Base-by-base conservation (phyloP, 2,797 vertebrate species). In the Choloepus didactylus region DNA sequence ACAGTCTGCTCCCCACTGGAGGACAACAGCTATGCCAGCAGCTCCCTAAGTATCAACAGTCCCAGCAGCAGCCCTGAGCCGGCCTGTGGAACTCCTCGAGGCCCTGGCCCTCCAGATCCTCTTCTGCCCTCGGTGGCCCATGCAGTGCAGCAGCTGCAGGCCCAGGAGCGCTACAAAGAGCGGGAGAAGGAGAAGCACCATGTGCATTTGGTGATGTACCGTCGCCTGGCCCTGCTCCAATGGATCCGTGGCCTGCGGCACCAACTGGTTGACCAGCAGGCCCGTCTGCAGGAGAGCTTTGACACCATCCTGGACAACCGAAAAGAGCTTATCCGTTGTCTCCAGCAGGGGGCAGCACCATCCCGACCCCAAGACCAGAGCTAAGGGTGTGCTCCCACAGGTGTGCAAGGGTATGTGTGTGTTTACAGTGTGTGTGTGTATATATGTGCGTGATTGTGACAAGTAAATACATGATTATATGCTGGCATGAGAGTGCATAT, bases 101-200 rank as follows among this genome's bases (percentile, higher is more conserved):
- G 94, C n/a, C 95, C 96, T 1, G 96, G 92, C 66, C 96, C 96
- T 29, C n/a, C 97, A 0, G 93, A 98, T 87, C 44, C 94, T 0
- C 81, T 98, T 70, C 95, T 98, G 70, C 98, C 99, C 0, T 99
- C 98, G 0, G 98, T 99, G 97, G 98, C 98, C 69, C 99, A 99
- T 91, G 98, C 99, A 0, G 98, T 99, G 89, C 99, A 99, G 98
- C 99, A 98, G 44, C 98, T 99, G 19, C 98, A 99, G 87, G 99
- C 99, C 95, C 99, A 99, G 73, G 99, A 99, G 96, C 99, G 98
- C 94, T 99, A 99, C 98, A 99, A 99, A 97, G 99, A 99, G 92
- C 98, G 96, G 97, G 99, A 99, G 98, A 99, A 99, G 98, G 99
- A 99, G 98, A 99, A 99, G 97, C 99, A 99, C 95, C 99, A 99